Evolutionary conservation across 2,888 invertebrate species (phyloP).

Genomic region (Litoditis marina): DNA sequence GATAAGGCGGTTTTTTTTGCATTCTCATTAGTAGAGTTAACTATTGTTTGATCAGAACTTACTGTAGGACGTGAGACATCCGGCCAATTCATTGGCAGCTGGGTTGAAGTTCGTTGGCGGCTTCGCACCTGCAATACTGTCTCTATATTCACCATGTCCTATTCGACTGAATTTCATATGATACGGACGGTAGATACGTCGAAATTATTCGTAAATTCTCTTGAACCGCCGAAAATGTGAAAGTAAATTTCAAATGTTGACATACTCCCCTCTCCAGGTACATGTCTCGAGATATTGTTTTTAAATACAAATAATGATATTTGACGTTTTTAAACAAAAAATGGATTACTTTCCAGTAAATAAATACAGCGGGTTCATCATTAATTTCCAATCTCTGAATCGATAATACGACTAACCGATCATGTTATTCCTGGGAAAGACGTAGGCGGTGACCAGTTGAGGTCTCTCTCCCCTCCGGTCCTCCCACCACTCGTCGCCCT

Average conservation of each 20-base stretch:
- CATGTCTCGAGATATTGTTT: too few relatives aligned
- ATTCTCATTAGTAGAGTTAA: neutral
- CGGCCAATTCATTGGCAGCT: constrained; percentile 59
- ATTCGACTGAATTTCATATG: neutral
- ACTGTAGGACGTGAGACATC: constrained; percentile 59
- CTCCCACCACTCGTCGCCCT: constrained; percentile 33
- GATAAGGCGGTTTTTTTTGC: too few relatives aligned
- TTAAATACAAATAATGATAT: too few relatives aligned
- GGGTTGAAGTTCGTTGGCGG: constrained; percentile 58
- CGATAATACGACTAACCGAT: constrained; percentile 24
- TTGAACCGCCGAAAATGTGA: too few relatives aligned
- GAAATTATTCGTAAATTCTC: too few relatives aligned
- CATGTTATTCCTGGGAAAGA: constrained; percentile 56
- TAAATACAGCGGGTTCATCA: too few relatives aligned
- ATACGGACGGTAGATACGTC: too few relatives aligned
- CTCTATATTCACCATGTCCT: neutral
- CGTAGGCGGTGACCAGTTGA: constrained; percentile 52
- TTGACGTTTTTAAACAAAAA: too few relatives aligned
- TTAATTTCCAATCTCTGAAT: too few relatives aligned
- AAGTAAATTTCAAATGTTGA: too few relatives aligned
- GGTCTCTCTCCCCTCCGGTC: constrained; percentile 32
- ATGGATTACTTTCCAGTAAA: neutral
- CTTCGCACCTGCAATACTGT: constrained; percentile 45
- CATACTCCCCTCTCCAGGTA: too few relatives aligned
- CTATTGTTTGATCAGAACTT: constrained; percentile 11